Base-by-base conservation (phyloP, 2,888 invertebrate species). In the Hemaris fuciformis region DNA sequence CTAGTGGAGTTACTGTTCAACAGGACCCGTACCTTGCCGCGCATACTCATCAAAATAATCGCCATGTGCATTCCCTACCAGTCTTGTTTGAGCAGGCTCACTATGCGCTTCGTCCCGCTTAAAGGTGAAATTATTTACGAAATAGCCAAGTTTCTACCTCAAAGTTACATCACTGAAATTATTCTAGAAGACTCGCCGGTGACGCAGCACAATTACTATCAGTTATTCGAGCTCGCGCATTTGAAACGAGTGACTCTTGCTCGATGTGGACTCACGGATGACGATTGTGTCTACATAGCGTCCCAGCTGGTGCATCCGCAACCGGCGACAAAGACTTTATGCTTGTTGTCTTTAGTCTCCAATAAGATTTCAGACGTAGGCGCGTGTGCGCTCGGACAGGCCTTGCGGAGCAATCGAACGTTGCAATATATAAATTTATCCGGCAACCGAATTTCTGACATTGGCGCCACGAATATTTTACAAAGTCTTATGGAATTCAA, bases 171-270 rank as follows among this genome's bases (percentile, higher is more conserved):
- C 56, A 74, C 75, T 5, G 76, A 79, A 53, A 41, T 79, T n/a
- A 66, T 66, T 59, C 68, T 80, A 6, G 77, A 80, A 67, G 76
- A 76, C 67, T 69, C 76, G 25, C 72, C 70, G 13, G 66, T 71
- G 20, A 60, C 60, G 13, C 66, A 66, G 15, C 59, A 66, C 45
- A 72, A 74, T 67, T 70, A 72, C 60, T 42, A 62, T 25, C 23
- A 64, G 59, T 69, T 77, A 38, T 68, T 78, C 4, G 71, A 69
- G 10, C 59, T 34, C 18, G 59, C 65, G 1, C 64, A 45, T 10
- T 62, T 79, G 53, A 67, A 63, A 27, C 53, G 57, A 8, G 64
- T 79, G 63, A 75, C 74, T 22, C 71, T 79, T 8, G 70, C 70
- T 57, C 70, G 77, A 60, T 78, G 78, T 65, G 46, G 27, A 8